These are phyloP conservation scores for Morelia viridis DNA, from an alignment of 2,797 vertebrate species.

Conservation along the genomic window DNA sequence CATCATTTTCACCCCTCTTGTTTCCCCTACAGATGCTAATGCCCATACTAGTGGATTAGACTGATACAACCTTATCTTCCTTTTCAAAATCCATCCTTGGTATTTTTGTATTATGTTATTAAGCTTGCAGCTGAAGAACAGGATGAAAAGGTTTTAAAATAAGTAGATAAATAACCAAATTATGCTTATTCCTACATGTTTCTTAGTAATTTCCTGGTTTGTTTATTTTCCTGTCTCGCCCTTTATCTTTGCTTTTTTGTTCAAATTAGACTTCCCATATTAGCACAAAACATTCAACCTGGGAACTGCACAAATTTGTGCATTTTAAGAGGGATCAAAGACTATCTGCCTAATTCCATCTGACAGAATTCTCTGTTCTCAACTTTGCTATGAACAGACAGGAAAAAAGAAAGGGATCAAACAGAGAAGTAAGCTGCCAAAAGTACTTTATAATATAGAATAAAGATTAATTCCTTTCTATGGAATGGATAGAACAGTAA, in stretches of 20 bases:
- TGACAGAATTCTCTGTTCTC: slow-evolving; percentile 10
- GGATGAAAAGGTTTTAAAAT: neutral
- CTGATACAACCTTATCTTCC: neutral
- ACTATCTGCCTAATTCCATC: slow-evolving; percentile 10
- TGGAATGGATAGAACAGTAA: neutral
- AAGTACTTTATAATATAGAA: slow-evolving; percentile 20
- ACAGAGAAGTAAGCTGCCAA: neutral
- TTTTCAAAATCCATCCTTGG: neutral
- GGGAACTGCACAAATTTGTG: neutral
- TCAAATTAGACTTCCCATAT: neutral
- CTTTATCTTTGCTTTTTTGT: neutral
- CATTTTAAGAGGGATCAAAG: slow-evolving; percentile 23
- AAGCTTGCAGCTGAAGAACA: neutral
- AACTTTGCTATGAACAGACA: neutral
- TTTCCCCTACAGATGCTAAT: neutral
- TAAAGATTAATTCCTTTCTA: slow-evolving; percentile 17
- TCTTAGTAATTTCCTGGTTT: neutral
- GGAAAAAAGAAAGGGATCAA: neutral
- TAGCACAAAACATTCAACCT: neutral
- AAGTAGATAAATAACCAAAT: neutral
- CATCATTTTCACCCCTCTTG: neutral
- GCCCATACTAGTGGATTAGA: neutral
- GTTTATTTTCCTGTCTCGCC: slow-evolving; percentile 2
- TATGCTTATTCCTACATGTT: neutral
- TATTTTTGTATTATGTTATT: neutral